These are phyloP conservation scores for Plecturocebus donacophilus DNA, from an alignment of 2,113 vertebrate genomes.

Conservation along the genomic window DNA sequence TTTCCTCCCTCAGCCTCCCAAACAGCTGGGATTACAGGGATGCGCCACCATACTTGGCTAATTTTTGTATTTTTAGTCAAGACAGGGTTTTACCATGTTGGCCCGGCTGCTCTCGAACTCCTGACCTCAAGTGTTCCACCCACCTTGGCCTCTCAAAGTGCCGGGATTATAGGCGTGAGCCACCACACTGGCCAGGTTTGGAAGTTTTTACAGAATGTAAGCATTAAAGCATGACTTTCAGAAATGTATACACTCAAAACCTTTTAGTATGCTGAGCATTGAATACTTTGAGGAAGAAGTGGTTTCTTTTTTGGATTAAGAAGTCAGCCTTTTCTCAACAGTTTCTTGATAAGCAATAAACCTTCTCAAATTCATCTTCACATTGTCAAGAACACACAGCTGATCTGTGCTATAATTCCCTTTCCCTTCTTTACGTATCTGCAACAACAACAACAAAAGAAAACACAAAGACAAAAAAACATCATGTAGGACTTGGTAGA, in stretches of 20 bases:
- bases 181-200: background rate
- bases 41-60: no score
- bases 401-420: constrained; percentile 91
- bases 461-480: background rate
- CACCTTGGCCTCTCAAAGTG: no score
- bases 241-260: constrained; percentile 7
- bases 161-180: no score
- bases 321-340: constrained; percentile 83
- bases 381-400: constrained; percentile 95
- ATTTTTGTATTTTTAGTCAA: no score
- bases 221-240: background rate
- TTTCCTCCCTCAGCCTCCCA: no score
- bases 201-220: background rate
- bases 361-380: constrained; percentile 95
- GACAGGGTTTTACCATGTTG: no score
- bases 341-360: constrained; percentile 95
- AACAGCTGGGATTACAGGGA: no score
- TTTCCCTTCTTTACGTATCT: constrained; percentile 96
- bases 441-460: constrained; percentile 6
- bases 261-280: background rate
- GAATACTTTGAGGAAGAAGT: background rate
- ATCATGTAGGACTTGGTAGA: background rate
- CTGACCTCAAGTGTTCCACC: no score
- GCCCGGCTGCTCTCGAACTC: no score
- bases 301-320: constrained; percentile 68